A percentile compares a stretch with the other conserved stretches of the same genome.
These are phyloP conservation scores for Cosmopolites sordidus DNA, from an alignment of 2,888 invertebrate genomes.

Conservation along the genomic window DNA sequence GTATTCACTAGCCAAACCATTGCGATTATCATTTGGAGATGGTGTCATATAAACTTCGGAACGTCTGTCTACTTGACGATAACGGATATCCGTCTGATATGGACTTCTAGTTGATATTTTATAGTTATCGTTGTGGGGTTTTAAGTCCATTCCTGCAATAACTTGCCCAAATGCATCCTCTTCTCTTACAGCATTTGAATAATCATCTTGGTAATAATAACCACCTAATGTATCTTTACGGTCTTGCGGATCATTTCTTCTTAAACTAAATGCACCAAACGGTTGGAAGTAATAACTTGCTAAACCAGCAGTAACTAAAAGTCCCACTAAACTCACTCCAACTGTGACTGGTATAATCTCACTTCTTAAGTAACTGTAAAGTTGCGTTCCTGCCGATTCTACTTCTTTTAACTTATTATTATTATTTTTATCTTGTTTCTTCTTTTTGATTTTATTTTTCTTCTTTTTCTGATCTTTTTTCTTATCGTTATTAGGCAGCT, in stretches of 20 bases:
- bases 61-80: constrained; percentile 36
- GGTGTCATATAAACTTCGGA: constrained; percentile 28
- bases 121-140: constrained; percentile 17
- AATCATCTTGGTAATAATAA: constrained; percentile 67
- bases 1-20: constrained; percentile 7
- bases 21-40: constrained; percentile 33
- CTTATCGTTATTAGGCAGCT: constrained; percentile 32
- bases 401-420: constrained; percentile 42
- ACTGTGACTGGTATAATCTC: constrained; percentile 75
- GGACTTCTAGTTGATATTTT: constrained; percentile 33
- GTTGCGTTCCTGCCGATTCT: constrained; percentile 66
- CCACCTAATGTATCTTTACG: constrained; percentile 55
- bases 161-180: constrained; percentile 65
- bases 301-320: constrained; percentile 69
- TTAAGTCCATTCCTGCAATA: constrained; percentile 30
- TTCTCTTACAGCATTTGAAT: constrained; percentile 67
- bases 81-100: constrained; percentile 30
- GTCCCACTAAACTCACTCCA: constrained; percentile 70
- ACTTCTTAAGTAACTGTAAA: constrained; percentile 72
- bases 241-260: constrained; percentile 59
- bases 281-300: constrained; percentile 76
- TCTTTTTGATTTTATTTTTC: constrained; percentile 58
- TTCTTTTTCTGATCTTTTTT: constrained; percentile 41
- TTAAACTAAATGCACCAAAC: constrained; percentile 55
- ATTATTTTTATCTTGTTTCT: constrained; percentile 56